Conservation (phyloP, 2,797 vertebrate species). For the Lophura swinhoii region DNA sequence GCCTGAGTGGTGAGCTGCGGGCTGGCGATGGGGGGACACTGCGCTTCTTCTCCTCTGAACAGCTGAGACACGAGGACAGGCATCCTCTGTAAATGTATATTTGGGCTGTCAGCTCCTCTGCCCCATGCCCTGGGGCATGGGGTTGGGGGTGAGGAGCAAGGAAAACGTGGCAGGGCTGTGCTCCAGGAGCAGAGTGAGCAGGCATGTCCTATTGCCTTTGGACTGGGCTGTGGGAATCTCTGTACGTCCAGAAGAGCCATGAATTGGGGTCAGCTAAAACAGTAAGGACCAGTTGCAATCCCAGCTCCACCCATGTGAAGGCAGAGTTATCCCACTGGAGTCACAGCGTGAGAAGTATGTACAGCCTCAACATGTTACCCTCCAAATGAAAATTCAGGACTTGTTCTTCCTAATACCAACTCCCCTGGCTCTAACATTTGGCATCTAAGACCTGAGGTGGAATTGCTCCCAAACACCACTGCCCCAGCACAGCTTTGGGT, state of each 20-base stretch:
- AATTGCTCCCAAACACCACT: background rate
- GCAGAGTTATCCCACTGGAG: constrained; percentile 36
- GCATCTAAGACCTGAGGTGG: background rate
- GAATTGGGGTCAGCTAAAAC: background rate
- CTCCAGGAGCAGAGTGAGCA: background rate
- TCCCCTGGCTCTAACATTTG: background rate
- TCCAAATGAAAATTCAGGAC: background rate
- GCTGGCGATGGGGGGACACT: constrained; percentile 56
- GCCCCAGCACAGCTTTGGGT: background rate
- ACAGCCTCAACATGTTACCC: background rate
- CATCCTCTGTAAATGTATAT: constrained; percentile 75
- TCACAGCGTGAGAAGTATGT: background rate
- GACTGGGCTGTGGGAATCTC: background rate
- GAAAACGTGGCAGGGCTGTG: background rate
- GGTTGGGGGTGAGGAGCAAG: background rate
- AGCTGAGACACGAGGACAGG: constrained; percentile 78
- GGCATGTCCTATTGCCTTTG: background rate
- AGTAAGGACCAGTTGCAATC: constrained; percentile 40
- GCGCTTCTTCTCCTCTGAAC: constrained; percentile 75
- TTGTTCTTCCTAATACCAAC: background rate
- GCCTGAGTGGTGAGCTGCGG: constrained; percentile 68
- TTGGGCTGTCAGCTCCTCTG: background rate
- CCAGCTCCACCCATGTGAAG: constrained; percentile 51
- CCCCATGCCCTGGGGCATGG: background rate
- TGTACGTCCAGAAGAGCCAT: background rate